Percentiles rank a stretch among this genome's conserved stretches.
phyloP scores from a whole-genome alignment of 2,888 invertebrate species.

The Lasioglossum morio region DNA sequence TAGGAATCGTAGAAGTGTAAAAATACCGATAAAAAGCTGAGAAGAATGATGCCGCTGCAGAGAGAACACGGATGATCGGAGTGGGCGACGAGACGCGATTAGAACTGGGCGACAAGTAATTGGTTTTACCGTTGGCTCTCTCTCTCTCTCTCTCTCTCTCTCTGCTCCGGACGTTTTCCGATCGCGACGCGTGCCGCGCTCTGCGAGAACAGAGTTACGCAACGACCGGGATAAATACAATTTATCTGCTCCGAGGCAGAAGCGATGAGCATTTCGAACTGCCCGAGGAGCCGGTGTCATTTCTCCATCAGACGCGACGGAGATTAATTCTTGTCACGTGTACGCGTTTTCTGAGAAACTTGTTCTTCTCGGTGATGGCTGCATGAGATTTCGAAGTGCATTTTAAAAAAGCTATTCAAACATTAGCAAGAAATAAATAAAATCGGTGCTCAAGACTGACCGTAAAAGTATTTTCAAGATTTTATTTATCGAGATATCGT shows the following conservation, averaged over 20 bases:
- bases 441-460: too few species aligned
- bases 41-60: not conserved
- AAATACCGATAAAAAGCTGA: not conserved
- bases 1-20: not conserved
- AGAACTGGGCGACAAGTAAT: not conserved
- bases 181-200: not conserved
- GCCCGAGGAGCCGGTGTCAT: not conserved
- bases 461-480: too few species aligned
- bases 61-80: conserved; percentile 2
- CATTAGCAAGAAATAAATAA: too few species aligned
- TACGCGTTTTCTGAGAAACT: not conserved
- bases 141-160: not conserved
- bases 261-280: not conserved
- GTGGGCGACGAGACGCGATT: not conserved
- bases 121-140: not conserved
- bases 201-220: not conserved
- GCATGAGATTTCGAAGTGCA: not conserved
- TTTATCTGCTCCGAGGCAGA: conserved; percentile 4
- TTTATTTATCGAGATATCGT: too few species aligned
- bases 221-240: conserved; percentile 10
- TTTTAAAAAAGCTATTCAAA: not conserved
- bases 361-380: not conserved
- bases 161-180: not conserved
- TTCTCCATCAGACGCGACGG: not conserved
- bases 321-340: not conserved